Conservation (phyloP, 2,797 vertebrate species). For the Bradypodion ventrale region DNA sequence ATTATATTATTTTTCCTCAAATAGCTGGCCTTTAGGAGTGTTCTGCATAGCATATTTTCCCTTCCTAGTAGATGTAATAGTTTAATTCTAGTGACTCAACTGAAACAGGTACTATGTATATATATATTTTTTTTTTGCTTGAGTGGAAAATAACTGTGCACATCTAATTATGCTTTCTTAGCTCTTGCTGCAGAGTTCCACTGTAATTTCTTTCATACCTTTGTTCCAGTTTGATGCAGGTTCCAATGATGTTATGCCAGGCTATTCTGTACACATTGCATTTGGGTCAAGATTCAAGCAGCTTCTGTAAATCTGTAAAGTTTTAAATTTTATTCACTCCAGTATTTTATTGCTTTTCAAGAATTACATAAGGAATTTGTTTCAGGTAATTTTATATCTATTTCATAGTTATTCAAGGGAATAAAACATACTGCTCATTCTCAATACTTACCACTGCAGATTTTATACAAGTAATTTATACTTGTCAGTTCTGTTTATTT, state of each 20-base stretch:
- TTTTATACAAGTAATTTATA: constrained; percentile 37
- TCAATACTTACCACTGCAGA: constrained; percentile 39
- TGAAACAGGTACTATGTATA: constrained; percentile 6
- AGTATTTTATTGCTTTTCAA: constrained; percentile 32
- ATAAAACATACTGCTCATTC: constrained; percentile 21
- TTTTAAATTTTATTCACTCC: constrained; percentile 45
- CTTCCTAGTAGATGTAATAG: background rate
- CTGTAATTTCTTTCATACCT: constrained; percentile 43
- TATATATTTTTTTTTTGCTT: background rate
- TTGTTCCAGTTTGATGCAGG: constrained; percentile 38
- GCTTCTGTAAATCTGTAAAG: constrained; percentile 29
- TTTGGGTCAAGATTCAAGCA: constrained; percentile 29
- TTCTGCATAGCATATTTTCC: background rate
- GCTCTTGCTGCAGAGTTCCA: constrained; percentile 32
- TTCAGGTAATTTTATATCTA: constrained; percentile 32
- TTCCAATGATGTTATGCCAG: constrained; percentile 30
- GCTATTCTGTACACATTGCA: constrained; percentile 33
- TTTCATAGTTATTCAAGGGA: constrained; percentile 44
- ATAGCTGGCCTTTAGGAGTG: background rate
- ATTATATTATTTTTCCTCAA: constrained; percentile 19
- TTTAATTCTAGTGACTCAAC: constrained; percentile 31
- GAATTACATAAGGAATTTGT: background rate
- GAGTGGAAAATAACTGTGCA: constrained; percentile 28
- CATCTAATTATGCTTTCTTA: background rate
- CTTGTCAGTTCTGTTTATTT: constrained; percentile 39